phyloP scores from a whole-genome alignment of 2,888 invertebrate genomes.

The Galerucella calmariensis region DNA sequence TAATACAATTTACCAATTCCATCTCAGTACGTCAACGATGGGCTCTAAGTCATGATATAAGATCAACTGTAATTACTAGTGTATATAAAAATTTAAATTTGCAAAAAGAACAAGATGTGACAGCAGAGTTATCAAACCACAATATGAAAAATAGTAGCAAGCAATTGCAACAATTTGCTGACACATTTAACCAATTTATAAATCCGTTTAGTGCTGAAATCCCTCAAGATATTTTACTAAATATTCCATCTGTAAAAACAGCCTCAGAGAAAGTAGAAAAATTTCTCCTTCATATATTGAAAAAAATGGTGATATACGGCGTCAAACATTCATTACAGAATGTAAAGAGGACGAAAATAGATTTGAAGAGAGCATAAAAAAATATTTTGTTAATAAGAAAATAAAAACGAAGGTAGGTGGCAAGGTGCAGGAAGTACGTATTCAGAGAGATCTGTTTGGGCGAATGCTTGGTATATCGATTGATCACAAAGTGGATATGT shows the following conservation, averaged over 20 bases:
- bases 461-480: constrained; percentile 36
- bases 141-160: constrained; percentile 43
- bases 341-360: constrained; percentile 45
- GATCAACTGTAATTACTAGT: constrained; percentile 40
- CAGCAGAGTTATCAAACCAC: constrained; percentile 46
- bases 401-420: constrained; percentile 42
- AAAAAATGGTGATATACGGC: constrained; percentile 44
- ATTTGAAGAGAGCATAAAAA: constrained; percentile 50
- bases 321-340: constrained; percentile 51
- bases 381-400: constrained; percentile 44
- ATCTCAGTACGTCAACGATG: neutral
- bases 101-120: constrained; percentile 48
- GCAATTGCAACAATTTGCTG: constrained; percentile 35
- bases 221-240: constrained; percentile 43
- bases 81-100: constrained; percentile 44
- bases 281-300: constrained; percentile 41
- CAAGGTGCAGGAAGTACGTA: constrained; percentile 43
- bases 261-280: constrained; percentile 42
- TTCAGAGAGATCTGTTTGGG: constrained; percentile 25
- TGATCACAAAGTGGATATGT: constrained; percentile 37
- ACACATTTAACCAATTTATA: constrained; percentile 43
- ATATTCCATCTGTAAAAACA: constrained; percentile 47
- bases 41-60: neutral
- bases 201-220: constrained; percentile 44
- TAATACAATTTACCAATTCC: constrained; percentile 2